Evolutionary conservation across 1,140 invertebrate species (phyloP), one percentile per base, ranked within the genome.

Genomic region (Papilio polyxenes): DNA sequence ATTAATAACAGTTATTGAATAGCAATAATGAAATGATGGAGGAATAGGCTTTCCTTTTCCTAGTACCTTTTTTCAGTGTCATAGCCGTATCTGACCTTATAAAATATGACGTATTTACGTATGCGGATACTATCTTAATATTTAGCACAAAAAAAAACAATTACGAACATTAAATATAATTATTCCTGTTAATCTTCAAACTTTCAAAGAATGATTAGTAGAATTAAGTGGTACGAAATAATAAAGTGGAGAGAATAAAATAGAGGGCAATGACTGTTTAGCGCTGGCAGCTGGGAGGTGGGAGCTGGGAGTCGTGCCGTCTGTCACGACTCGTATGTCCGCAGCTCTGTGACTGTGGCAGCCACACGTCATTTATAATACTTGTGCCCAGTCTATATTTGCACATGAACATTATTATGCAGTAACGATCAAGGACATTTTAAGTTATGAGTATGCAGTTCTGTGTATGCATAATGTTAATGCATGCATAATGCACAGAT

Each of bases 291-390:
- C 40, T 17, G 15, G 75, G 44, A 76, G 75, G 40, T 76, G 20
- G 15, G 17, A 59, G 44, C 40, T 17, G 15, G 75, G 44, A 76
- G 75, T 76, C 75, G 75, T 76, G 75, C 75, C n/a, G 75, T 76
- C 75, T 76, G 75, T 49, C 75, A 76, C 75, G 44, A 76, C 44
- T 10, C 15, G 72, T 65, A 13, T 23, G 23, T 23, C 20, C 62
- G 23, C 23, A 13, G 9, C 62, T 65, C 62, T 59, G 20, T 65
- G 4, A 44, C 40, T 44, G 59, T 23, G 62, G 62, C 62, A 65
- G 62, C 11, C 62, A 31, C 62, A 15, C 20, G 62, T 31, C 62
- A 65, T 65, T 65, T 59, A 59, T 20, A 20, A 59, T 65, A 65
- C 20, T 11, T 15, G 62, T 65, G 23, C 62, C 62, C 62, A 65